Evolutionary conservation across 2,888 invertebrate species (phyloP), one percentile per base, ranked within the genome.

Genomic region (Drosophila aldrichi): DNA sequence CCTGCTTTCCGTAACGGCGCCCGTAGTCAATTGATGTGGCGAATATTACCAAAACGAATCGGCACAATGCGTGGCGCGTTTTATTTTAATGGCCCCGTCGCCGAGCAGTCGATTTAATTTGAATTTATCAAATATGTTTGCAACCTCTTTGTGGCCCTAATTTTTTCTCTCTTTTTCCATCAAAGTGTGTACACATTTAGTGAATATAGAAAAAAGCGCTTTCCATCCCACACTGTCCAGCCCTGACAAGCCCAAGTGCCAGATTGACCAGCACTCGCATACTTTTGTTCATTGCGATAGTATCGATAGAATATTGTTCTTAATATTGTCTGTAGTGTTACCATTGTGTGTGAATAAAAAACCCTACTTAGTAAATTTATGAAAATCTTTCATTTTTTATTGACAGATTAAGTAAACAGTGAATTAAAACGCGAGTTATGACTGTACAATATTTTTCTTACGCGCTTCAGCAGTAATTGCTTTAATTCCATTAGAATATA

Each of bases 131-230:
- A 88, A 81, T 89, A 83, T 86, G 79, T 79, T 80, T 86, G 78
- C 80, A 83, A 81, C 83, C 80, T 86, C 88, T 88, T 86, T 86
- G 77, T 82, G 82, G 82, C 82, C 83, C 83, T 84, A 88, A 84
- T 84, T 84, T 84, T 83, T 88, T 79, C 81, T 80, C 83, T 84
- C 81, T 88, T 85, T 80, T 88, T 84, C 85, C 71, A 76, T 76
- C 74, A 67, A 66, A 80, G 81, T 79, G 78, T 79, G 78, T 81
- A 80, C 79, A 86, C 72, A 89, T 78, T 71, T 76, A 71, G 38
- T 29, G 10, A 79, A 59, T 56, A 14, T 46, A 62, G 52, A 46
- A 62, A 72, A 77, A 76, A 59, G 77, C 77, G 77, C 76, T 79
- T 79, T 71, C 66, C 58, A 71, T 71, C 66, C 44, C 54, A 58